Percentiles rank a stretch among this genome's conserved stretches.
phyloP scores from a whole-genome alignment of 2,113 vertebrate genomes.

The Ameiurus melas region DNA sequence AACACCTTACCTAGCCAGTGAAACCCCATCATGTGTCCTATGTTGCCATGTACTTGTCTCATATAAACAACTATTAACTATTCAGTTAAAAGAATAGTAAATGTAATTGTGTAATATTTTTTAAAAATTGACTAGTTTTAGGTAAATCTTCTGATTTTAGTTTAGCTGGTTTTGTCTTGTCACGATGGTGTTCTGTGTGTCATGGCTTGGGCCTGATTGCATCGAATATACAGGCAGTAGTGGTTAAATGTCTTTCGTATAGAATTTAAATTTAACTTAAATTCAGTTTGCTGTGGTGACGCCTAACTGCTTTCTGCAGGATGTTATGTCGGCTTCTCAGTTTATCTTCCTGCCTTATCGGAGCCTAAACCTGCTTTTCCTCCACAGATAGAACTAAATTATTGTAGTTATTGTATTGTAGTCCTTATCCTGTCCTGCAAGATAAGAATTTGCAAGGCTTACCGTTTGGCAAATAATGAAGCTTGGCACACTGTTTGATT shows the following conservation, averaged over 20 bases:
- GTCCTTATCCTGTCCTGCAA: neutral
- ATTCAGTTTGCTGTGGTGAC: neutral
- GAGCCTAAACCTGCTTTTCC: neutral
- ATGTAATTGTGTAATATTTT: neutral
- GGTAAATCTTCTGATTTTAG: neutral
- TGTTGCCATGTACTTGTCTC: constrained; percentile 43
- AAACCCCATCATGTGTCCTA: constrained; percentile 29
- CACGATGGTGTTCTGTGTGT: constrained; percentile 40
- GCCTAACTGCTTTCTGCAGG: neutral
- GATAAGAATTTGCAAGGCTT: neutral
- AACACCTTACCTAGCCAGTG: neutral
- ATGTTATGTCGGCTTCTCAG: neutral
- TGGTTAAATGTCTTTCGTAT: neutral
- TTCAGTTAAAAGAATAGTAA: neutral
- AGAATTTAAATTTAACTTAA: neutral
- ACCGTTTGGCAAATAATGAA: neutral
- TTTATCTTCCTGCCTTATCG: neutral
- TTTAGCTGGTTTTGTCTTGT: constrained; percentile 43
- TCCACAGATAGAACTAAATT: neutral
- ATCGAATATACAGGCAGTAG: constrained; percentile 1
- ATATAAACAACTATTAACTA: neutral
- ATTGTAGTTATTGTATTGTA: neutral
- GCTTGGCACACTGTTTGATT: neutral
- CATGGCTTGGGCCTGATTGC: constrained; percentile 46
- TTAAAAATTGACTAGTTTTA: neutral